phyloP scores from a whole-genome alignment of 2,888 invertebrate species.

The Caenorhabditis wallacei region DNA sequence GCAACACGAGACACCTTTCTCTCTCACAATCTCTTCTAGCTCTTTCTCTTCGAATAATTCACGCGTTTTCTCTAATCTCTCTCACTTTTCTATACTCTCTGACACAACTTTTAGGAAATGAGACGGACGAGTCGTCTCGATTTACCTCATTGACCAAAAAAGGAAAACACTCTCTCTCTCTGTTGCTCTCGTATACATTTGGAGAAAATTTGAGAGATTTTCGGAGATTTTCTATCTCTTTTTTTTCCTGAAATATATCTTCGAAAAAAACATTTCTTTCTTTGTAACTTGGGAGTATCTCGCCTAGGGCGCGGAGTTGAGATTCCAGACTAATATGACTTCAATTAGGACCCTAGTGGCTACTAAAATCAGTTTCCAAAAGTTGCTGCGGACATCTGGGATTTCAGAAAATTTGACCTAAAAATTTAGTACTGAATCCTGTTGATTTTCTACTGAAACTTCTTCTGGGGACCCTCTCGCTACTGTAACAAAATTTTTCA shows the following conservation, averaged over 20 bases:
- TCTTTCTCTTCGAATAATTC: slow-evolving; percentile 46
- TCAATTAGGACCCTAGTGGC: no score
- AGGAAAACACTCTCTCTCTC: slow-evolving; percentile 34
- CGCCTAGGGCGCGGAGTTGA: no score
- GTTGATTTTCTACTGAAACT: no score
- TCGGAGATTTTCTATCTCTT: neutral
- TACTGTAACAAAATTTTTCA: no score
- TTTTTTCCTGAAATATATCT: slow-evolving; percentile 31
- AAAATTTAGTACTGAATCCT: no score
- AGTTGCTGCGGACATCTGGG: no score
- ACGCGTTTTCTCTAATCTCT: slow-evolving; percentile 30
- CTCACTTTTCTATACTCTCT: slow-evolving; percentile 18
- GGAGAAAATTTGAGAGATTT: slow-evolving; percentile 12
- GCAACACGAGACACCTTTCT: slow-evolving; percentile 60
- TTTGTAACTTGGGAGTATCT: no score
- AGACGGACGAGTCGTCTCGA: slow-evolving; percentile 53
- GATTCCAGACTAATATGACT: no score
- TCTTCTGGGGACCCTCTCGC: no score
- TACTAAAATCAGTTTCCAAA: no score
- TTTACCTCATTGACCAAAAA: slow-evolving; percentile 43
- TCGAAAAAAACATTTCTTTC: neutral
- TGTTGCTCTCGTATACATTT: slow-evolving; percentile 13
- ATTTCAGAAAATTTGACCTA: no score
- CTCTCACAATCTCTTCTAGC: slow-evolving; percentile 11
- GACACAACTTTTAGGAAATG: slow-evolving; percentile 40